Base-by-base conservation (phyloP, 2,113 vertebrate genomes). In the Paratilapia polleni region DNA sequence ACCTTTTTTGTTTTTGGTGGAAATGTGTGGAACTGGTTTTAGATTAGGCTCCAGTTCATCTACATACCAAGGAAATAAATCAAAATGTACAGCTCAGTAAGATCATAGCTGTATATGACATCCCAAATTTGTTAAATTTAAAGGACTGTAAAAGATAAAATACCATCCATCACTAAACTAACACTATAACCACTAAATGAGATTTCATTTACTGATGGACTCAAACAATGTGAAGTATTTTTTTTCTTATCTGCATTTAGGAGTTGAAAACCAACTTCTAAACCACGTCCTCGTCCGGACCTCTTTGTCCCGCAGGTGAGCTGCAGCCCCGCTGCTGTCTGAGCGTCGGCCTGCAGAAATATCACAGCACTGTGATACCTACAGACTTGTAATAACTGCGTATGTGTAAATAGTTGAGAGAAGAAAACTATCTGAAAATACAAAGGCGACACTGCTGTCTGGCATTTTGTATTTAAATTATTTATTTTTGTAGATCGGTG, bases 381-480 rank as follows among this genome's bases (percentile, higher is more conserved):
- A 68, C 84, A 84, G 60, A 87, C 88, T 83, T 80, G n/a, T 85
- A 77, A 87, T 81, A 73, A 64, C 75, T 80, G 56, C 9, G 77
- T 82, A 81, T 86, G 83, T 91, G 88, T 88, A 87, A 80, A 91
- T 82, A 90, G 84, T 43, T 47, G 85, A 75, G 22, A 84, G 77
- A 81, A 87, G 66, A 91, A 76, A 88, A 87, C 77, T 90, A 89
- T 90, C 87, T 87, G 85, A 79, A 24, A 94, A 93, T 88, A 93
- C 90, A 95, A 90, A 93, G 84, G 86, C 84, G 78, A 93, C 89
- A 80, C 92, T 89, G 88, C 92, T 96, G 95, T 96, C 77, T 91
- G 87, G 91, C 93, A 90, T 97, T 97, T 98, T 97, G 94, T 97
- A 97, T 96, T 97, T 97, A 97, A 97, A 97, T 94, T 97, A 97